Conservation (phyloP, 2,888 invertebrate genomes). For the Brachypalpus laphriformis region DNA sequence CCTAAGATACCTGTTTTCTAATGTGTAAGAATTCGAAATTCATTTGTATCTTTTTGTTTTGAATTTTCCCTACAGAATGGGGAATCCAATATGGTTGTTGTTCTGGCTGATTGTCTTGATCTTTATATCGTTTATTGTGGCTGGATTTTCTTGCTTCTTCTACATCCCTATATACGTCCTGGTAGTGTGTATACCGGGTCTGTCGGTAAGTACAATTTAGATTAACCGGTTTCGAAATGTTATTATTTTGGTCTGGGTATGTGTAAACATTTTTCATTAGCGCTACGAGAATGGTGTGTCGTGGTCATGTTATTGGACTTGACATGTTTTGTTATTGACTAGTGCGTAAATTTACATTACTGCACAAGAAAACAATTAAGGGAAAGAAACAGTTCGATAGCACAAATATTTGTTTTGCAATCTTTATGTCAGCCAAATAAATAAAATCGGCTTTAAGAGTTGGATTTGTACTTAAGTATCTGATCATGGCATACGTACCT, state of each 20-base stretch:
- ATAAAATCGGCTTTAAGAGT: too few relatives aligned
- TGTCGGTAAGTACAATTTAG: conserved; percentile 85
- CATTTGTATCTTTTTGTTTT: conserved; percentile 9
- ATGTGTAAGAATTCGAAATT: not conserved
- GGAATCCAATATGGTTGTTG: conserved; percentile 86
- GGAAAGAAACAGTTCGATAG: too few relatives aligned
- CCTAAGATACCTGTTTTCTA: not conserved
- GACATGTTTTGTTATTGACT: not conserved
- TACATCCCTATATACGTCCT: conserved; percentile 88
- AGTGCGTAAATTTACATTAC: too few relatives aligned
- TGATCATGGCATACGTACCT: too few relatives aligned
- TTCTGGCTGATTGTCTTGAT: conserved; percentile 89
- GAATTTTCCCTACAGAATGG: conserved; percentile 82
- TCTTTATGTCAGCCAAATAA: too few relatives aligned
- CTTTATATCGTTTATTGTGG: conserved; percentile 87
- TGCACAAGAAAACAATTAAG: too few relatives aligned
- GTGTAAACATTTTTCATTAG: not conserved
- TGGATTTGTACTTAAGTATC: too few relatives aligned
- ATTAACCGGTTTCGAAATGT: not conserved
- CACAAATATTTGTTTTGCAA: too few relatives aligned
- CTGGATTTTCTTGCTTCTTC: conserved; percentile 87
- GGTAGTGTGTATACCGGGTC: conserved; percentile 87
- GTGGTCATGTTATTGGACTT: conserved; percentile 5
- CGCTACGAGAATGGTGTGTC: not conserved
- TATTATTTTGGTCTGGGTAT: not conserved